These are phyloP conservation scores for Drosophila sucinea DNA, from an alignment of 1,140 invertebrate species.

Conservation along the genomic window DNA sequence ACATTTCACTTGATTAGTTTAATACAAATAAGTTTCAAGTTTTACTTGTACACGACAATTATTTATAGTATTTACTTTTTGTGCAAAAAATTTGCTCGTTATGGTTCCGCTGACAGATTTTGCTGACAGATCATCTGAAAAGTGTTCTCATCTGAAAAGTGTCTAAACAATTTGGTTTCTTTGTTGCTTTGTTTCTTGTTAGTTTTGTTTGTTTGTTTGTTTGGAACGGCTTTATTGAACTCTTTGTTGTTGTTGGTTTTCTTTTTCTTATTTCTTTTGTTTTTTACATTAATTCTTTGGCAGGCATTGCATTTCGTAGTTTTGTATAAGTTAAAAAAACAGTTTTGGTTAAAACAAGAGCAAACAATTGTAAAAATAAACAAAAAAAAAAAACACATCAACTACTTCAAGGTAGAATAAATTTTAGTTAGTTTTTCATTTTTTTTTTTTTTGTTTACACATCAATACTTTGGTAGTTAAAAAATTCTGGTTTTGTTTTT, in stretches of 20 bases:
- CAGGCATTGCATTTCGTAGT: constrained; percentile 83
- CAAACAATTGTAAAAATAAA: constrained; percentile 39
- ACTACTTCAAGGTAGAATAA: constrained; percentile 18
- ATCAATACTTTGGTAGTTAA: constrained; percentile 79
- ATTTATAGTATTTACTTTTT: constrained; percentile 35
- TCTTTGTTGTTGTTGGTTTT: constrained; percentile 65
- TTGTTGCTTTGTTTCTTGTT: constrained; percentile 29
- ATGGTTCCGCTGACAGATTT: constrained; percentile 3
- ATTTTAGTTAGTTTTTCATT: constrained; percentile 40
- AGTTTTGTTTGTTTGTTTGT: constrained; percentile 55
- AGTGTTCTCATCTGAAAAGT: constrained; percentile 49
- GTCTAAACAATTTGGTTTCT: constrained; percentile 71
- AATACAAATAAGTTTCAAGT: constrained; percentile 69
- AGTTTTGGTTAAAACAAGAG: constrained; percentile 53
- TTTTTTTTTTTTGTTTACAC: constrained; percentile 54
- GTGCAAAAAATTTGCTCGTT: constrained; percentile 13
- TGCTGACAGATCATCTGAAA: constrained; percentile 2
- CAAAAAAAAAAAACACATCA: constrained; percentile 23
- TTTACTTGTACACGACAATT: constrained; percentile 71
- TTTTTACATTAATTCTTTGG: constrained; percentile 79
- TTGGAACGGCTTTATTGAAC: constrained; percentile 83
- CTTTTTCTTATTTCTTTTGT: constrained; percentile 56
- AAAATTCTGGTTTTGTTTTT: constrained; percentile 61
- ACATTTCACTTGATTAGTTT: constrained; percentile 75
- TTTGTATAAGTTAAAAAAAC: constrained; percentile 71